A percentile compares a stretch with the other conserved stretches of the same genome.
Conservation (phyloP, 2,888 invertebrate genomes). For the Nasonia oneida region DNA sequence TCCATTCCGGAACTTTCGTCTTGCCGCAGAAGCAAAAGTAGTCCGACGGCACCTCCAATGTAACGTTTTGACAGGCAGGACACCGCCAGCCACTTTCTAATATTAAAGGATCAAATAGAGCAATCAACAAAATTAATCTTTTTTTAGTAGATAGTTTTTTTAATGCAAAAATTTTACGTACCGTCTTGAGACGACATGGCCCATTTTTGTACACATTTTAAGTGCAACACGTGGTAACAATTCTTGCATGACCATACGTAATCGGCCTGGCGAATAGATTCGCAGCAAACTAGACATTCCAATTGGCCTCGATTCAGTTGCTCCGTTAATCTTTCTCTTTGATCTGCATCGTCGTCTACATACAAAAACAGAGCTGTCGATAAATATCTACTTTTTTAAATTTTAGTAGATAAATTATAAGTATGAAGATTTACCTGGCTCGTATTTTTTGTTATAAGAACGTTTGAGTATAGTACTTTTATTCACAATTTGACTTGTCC, state of each 20-base stretch:
- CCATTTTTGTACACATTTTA: slow-evolving; percentile 95
- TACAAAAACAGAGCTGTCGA: slow-evolving; percentile 31
- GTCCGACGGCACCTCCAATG: slow-evolving; percentile 86
- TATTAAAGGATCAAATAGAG: not conserved
- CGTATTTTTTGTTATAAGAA: slow-evolving; percentile 67
- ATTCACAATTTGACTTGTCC: slow-evolving; percentile 80
- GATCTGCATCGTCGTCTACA: slow-evolving; percentile 81
- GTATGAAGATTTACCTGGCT: slow-evolving; percentile 66
- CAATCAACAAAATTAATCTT: not conserved
- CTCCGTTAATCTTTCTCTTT: slow-evolving; percentile 90
- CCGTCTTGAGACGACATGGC: slow-evolving; percentile 89
- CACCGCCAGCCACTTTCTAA: slow-evolving; percentile 94
- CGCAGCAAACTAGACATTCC: slow-evolving; percentile 98
- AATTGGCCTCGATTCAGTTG: slow-evolving; percentile 90
- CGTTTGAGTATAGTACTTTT: slow-evolving; percentile 65
- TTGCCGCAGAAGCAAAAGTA: slow-evolving; percentile 97
- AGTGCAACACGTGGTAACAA: slow-evolving; percentile 96
- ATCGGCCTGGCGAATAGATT: slow-evolving; percentile 89
- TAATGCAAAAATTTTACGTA: slow-evolving; percentile 70
- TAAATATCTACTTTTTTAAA: not conserved
- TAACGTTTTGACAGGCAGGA: slow-evolving; percentile 95
- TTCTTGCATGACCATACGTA: slow-evolving; percentile 94
- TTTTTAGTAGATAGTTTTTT: not conserved
- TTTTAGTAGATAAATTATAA: not conserved
- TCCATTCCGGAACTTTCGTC: slow-evolving; percentile 86